Base-by-base conservation (phyloP, 2,113 vertebrate genomes). In the Rhinopomastus cyanomelas region DNA sequence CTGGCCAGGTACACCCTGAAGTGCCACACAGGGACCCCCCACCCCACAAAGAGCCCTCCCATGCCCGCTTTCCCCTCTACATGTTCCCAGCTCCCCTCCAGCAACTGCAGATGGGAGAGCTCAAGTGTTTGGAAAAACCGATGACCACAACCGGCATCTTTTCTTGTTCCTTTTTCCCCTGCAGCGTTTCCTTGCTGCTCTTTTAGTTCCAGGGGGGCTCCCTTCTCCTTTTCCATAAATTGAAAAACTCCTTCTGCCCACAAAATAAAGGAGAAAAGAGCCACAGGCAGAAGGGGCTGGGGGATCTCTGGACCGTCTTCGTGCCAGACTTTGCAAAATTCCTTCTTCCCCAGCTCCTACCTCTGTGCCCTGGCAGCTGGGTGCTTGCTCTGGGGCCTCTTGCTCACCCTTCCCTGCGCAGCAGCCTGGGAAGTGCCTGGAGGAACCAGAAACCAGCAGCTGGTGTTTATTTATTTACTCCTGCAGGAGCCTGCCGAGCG, bases 251-350 rank as follows among this genome's bases (percentile, higher is more conserved):
- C 12, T 75, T 48, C 81, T 84, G 13, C 34, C 12, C 8, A 5
- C 9, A n/a, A 66, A 74, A 62, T n/a, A 67, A 42, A 78, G 11
- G 17, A 17, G 27, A 51, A 67, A 56, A 18, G 19, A 27, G 36
- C 44, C 13, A 2, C 19, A 7, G 14, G 16, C 0, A 0, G 61
- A 23, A 32, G 30, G 36, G 52, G 11, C 23, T 55, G 68, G 56
- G 37, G 49, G 64, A 10, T 92, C 30, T 26, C 22, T 5, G 6
- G 6, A n/a, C 18, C 20, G 55, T 9, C 10, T 12, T 29, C 25
- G 32, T 46, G 25, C 27, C 60, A 69, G 67, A 49, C 86, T 88
- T 44, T 75, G 90, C 16, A 1, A 56, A 78, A 86, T 81, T 93
- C 73, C 74, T 92, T 69, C 52, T 94, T 81, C 61, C 55, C 29